Percentiles rank a stretch among this genome's conserved stretches.
Evolutionary conservation across 2,113 vertebrate genomes (phyloP).

Genomic region (Bettongia penicillata): DNA sequence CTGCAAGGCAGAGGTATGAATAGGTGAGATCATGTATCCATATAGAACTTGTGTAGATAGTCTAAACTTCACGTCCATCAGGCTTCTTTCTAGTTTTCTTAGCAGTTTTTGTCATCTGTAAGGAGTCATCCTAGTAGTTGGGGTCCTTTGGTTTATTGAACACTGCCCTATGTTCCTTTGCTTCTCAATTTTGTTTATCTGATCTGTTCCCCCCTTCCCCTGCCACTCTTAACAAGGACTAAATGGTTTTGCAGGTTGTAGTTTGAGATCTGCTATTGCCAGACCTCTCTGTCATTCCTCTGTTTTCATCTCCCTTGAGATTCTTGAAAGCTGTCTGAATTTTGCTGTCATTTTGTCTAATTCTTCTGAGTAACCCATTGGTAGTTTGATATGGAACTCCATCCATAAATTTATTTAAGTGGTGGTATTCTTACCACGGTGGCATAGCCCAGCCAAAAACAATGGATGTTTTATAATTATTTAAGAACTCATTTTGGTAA

Average conservation of each 20-base stretch:
- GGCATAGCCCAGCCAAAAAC: background rate
- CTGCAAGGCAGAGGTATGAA: too few species aligned
- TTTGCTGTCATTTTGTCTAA: background rate
- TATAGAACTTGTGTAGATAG: too few species aligned
- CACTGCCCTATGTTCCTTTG: background rate
- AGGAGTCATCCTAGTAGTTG: too few species aligned
- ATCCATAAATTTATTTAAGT: too few species aligned
- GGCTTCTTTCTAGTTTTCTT: too few species aligned
- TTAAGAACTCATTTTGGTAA: background rate
- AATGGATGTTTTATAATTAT: background rate
- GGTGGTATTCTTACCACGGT: too few species aligned
- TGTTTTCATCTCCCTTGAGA: background rate
- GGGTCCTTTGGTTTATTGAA: background rate
- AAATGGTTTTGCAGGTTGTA: background rate
- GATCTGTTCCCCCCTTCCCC: background rate
- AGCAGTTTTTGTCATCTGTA: too few species aligned
- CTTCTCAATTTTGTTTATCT: background rate
- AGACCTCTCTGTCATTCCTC: background rate
- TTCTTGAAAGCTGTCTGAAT: background rate
- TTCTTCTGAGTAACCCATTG: too few species aligned
- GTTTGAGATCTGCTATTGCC: background rate
- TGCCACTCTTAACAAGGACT: background rate
- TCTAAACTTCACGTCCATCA: too few species aligned
- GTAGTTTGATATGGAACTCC: too few species aligned
- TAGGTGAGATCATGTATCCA: too few species aligned